Evolutionary conservation across 92 coral and sea anemone genomes (phyloP).

Genomic region (Epizoanthus ramosus): DNA sequence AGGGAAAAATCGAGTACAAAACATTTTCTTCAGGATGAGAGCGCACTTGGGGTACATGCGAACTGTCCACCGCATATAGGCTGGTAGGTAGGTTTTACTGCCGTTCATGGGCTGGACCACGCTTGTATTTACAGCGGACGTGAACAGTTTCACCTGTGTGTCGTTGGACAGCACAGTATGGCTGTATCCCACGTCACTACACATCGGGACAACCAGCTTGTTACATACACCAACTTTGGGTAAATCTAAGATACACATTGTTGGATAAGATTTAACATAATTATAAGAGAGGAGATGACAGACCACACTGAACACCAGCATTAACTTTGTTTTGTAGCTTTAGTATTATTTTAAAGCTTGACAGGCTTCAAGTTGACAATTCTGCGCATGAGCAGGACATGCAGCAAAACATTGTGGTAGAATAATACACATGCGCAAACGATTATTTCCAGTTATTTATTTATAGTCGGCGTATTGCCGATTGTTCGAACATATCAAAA

Average conservation of each 20-base stretch:
- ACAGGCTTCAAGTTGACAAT: too few species aligned
- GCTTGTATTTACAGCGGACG: constrained; percentile 7
- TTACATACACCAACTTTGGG: constrained; percentile 38
- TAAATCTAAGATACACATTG: neutral
- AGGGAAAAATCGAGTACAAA: constrained; percentile 23
- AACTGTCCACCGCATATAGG: constrained; percentile 27
- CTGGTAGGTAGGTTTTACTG: constrained; percentile 25
- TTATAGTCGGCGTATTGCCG: too few species aligned
- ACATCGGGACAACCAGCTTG: constrained; percentile 38
- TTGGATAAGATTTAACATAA: too few species aligned
- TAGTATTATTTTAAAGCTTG: too few species aligned
- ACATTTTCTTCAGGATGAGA: neutral
- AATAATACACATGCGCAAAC: too few species aligned
- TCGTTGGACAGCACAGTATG: constrained; percentile 30
- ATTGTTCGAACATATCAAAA: too few species aligned
- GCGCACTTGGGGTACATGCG: constrained; percentile 33
- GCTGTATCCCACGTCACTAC: constrained; percentile 25
- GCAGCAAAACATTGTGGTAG: too few species aligned
- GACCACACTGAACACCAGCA: too few species aligned
- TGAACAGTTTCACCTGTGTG: constrained; percentile 25
- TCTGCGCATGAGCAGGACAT: too few species aligned
- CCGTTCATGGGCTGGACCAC: neutral
- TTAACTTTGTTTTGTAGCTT: too few species aligned
- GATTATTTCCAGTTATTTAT: too few species aligned
- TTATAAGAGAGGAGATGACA: too few species aligned